Conservation (phyloP, 2,888 invertebrate genomes). For the Boloria selene region DNA sequence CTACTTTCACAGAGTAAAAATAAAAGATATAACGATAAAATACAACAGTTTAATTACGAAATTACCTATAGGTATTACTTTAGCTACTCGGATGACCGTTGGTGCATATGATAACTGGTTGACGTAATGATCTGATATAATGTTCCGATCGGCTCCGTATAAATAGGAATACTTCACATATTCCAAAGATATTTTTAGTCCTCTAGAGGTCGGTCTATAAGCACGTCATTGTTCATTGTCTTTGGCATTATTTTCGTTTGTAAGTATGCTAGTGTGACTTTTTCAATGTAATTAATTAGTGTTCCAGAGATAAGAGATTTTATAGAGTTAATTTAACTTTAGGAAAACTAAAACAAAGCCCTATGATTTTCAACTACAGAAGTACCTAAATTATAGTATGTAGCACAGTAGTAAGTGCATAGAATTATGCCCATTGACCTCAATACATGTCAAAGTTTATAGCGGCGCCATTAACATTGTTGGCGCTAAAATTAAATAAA, state of each 20-base stretch:
- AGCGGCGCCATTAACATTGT: slow-evolving; percentile 44
- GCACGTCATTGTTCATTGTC: slow-evolving; percentile 37
- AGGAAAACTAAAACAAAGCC: background rate
- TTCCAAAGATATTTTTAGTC: slow-evolving; percentile 40
- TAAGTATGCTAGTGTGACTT: background rate
- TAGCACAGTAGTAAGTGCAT: slow-evolving; percentile 32
- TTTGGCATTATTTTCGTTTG: slow-evolving; percentile 34
- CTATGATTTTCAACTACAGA: background rate
- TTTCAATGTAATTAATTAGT: too few species aligned
- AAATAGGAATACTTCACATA: slow-evolving; percentile 41
- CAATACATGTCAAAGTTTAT: slow-evolving; percentile 45
- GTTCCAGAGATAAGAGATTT: too few species aligned
- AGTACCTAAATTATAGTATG: background rate
- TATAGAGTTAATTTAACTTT: background rate
- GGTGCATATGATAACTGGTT: slow-evolving; percentile 24
- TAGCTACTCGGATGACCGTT: background rate
- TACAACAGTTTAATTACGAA: background rate
- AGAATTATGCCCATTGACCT: slow-evolving; percentile 45
- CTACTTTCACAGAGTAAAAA: too few species aligned
- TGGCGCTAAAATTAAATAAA: slow-evolving; percentile 47
- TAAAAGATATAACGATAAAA: background rate
- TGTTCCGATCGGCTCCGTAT: slow-evolving; percentile 32
- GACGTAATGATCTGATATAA: slow-evolving; percentile 36
- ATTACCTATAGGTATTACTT: background rate
- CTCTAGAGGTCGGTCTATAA: slow-evolving; percentile 39